A percentile compares a stretch with the other conserved stretches of the same genome.
phyloP scores from a whole-genome alignment of 1,140 invertebrate species.

The Papilio polyxenes region DNA sequence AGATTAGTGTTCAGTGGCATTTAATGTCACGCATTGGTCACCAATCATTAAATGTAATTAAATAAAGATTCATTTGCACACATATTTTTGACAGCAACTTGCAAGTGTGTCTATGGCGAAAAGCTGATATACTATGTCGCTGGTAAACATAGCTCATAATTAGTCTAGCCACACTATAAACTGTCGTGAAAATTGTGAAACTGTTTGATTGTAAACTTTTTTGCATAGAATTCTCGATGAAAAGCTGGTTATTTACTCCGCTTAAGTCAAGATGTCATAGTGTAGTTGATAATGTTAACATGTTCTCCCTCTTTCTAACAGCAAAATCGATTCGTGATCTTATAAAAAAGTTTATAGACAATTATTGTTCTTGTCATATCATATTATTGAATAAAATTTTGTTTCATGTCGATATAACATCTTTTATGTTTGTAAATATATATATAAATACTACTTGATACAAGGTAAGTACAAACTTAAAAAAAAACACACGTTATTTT shows the following conservation, averaged over 20 bases:
- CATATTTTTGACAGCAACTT: neutral
- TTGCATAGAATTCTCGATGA: too few relatives aligned
- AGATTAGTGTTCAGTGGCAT: neutral
- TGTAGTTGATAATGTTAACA: neutral
- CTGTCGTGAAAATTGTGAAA: too few relatives aligned
- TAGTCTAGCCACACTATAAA: neutral
- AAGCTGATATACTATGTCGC: neutral
- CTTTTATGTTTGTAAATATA: neutral
- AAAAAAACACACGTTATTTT: constrained; percentile 10
- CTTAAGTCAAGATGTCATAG: neutral
- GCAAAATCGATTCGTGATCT: neutral
- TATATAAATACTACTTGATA: neutral
- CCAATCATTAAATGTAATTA: neutral
- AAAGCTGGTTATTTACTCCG: neutral
- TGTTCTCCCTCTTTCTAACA: neutral
- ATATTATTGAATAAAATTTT: neutral
- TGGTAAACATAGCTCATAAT: neutral
- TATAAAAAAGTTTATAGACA: neutral
- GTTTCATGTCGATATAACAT: neutral
- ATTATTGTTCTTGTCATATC: neutral
- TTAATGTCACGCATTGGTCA: neutral
- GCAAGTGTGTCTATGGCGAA: neutral
- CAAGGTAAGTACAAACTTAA: neutral
- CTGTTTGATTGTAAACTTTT: too few relatives aligned
- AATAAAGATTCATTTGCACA: neutral